A percentile compares a stretch with the other conserved stretches of the same genome.
Conservation (phyloP, 2,888 invertebrate genomes). For the Aelia acuminata region DNA sequence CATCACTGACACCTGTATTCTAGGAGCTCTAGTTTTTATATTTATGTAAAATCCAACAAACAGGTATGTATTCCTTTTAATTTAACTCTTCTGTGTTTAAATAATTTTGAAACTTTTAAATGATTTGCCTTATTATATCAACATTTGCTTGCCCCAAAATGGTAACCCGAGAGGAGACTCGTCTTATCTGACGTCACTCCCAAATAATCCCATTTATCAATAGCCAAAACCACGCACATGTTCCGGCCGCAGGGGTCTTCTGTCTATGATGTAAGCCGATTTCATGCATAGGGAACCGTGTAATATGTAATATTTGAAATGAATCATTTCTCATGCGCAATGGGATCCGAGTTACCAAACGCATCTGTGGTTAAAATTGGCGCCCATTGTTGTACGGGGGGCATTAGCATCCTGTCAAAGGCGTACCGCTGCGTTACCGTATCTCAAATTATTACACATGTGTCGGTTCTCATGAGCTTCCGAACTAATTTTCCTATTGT, state of each 20-base stretch:
- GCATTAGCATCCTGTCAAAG: slow-evolving; percentile 12
- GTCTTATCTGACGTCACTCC: slow-evolving; percentile 6
- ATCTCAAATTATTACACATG: slow-evolving; percentile 9
- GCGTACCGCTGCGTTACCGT: background rate
- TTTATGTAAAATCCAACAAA: too few relatives aligned
- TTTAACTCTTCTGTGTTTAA: too few relatives aligned
- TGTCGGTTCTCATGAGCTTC: background rate
- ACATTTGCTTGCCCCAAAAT: background rate
- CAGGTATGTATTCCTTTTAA: too few relatives aligned
- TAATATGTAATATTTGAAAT: slow-evolving; percentile 36
- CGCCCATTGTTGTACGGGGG: background rate
- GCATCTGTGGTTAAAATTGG: slow-evolving; percentile 44
- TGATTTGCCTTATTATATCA: background rate
- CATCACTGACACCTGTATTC: too few relatives aligned
- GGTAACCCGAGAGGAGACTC: background rate
- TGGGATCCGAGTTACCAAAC: slow-evolving; percentile 34
- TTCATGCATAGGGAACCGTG: slow-evolving; percentile 46
- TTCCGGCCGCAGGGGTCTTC: slow-evolving; percentile 8
- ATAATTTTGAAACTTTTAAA: too few relatives aligned
- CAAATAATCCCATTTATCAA: slow-evolving; percentile 40
- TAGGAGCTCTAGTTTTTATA: too few relatives aligned
- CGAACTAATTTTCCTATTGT: background rate
- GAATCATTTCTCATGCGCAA: slow-evolving; percentile 45
- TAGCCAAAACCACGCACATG: slow-evolving; percentile 31
- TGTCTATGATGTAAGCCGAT: slow-evolving; percentile 15